Percentiles rank a stretch among this genome's conserved stretches.
Conservation (phyloP, 1,140 invertebrate genomes). For the Thereuonema tuberculata region DNA sequence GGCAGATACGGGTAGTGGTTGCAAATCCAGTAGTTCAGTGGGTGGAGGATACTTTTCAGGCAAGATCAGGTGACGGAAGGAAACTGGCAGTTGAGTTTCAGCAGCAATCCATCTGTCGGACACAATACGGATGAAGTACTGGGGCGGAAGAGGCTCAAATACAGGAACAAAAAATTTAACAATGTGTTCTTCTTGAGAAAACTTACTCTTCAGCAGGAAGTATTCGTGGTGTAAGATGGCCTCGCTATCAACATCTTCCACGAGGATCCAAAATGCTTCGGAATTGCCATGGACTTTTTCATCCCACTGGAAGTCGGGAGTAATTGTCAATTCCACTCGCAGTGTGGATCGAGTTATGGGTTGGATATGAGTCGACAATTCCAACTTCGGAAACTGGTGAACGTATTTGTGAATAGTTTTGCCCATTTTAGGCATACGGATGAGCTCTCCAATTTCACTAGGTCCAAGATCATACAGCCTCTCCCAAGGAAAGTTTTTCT, state of each 20-base stretch:
- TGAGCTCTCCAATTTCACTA: constrained; percentile 93
- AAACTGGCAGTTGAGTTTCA: constrained; percentile 92
- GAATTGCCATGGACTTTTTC: constrained; percentile 91
- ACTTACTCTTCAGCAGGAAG: constrained; percentile 92
- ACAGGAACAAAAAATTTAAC: constrained; percentile 98
- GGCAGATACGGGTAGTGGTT: constrained; percentile 71
- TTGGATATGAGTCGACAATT: constrained; percentile 89
- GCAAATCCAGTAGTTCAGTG: constrained; percentile 93
- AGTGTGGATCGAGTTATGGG: constrained; percentile 92
- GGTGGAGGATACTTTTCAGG: constrained; percentile 97
- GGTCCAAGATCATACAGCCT: constrained; percentile 90
- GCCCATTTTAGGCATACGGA: constrained; percentile 88
- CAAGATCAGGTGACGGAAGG: constrained; percentile 91
- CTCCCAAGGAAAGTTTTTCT: constrained; percentile 92
- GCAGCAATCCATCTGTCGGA: constrained; percentile 54
- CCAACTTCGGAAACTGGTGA: constrained; percentile 91
- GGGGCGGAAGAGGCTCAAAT: constrained; percentile 93
- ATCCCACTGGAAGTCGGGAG: constrained; percentile 98
- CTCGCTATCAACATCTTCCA: constrained; percentile 96
- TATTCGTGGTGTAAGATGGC: constrained; percentile 90
- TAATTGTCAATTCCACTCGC: constrained; percentile 92
- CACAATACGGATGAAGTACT: constrained; percentile 78
- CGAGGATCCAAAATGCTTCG: constrained; percentile 95
- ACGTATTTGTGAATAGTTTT: constrained; percentile 97
- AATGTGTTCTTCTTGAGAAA: constrained; percentile 83